Conservation (phyloP, 2,888 invertebrate genomes). For the Autographa gamma region DNA sequence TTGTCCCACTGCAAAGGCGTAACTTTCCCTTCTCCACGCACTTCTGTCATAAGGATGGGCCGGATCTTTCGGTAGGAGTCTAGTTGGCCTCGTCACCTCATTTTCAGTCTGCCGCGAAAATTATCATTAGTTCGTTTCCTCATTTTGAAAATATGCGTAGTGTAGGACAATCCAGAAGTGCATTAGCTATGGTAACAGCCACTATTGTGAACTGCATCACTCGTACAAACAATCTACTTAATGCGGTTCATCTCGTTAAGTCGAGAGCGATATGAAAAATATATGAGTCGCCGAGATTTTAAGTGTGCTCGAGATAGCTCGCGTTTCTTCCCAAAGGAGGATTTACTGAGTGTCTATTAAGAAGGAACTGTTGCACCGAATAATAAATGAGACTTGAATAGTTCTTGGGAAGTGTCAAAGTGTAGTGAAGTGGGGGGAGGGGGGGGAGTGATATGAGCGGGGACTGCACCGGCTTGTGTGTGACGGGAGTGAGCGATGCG, state of each 20-base stretch:
- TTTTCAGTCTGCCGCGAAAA: too few species aligned
- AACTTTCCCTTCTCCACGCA: too few species aligned
- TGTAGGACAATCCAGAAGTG: background rate
- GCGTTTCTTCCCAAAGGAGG: conserved; percentile 9
- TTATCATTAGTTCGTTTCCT: too few species aligned
- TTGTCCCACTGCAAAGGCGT: too few species aligned
- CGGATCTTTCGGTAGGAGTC: too few species aligned
- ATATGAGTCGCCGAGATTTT: conserved; percentile 42
- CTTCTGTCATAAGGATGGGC: too few species aligned
- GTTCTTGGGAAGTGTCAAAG: conserved; percentile 33
- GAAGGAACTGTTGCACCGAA: conserved; percentile 39
- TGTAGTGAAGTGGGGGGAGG: conserved; percentile 16
- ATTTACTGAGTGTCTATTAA: conserved; percentile 22
- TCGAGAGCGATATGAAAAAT: conserved; percentile 37
- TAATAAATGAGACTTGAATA: conserved; percentile 35
- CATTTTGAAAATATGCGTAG: too few species aligned
- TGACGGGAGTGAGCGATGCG: background rate
- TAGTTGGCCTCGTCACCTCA: too few species aligned
- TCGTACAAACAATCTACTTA: background rate
- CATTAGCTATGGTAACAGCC: background rate
- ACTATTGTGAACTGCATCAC: background rate
- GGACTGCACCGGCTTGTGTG: background rate
- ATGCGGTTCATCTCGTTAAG: conserved; percentile 12
- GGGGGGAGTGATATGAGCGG: background rate
- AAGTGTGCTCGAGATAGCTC: conserved; percentile 39